Conservation (phyloP, 2,113 vertebrate species). For the Poecile atricapillus region DNA sequence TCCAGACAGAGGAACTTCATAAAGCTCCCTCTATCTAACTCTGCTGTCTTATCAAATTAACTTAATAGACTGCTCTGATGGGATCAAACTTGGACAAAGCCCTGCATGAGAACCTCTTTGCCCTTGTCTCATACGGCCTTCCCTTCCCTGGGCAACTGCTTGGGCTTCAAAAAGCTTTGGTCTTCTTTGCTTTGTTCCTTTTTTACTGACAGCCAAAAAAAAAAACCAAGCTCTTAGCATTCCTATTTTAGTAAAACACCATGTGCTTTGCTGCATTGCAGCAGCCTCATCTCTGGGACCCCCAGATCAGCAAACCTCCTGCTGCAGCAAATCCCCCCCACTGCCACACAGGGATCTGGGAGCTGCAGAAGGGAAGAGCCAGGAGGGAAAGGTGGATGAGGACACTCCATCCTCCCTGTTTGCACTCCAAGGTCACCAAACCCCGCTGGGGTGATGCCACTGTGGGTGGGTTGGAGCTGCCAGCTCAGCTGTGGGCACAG, state of each 20-base stretch:
- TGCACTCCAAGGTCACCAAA: not conserved
- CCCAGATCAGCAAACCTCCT: not conserved
- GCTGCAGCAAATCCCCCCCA: not conserved
- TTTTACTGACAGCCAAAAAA: not conserved
- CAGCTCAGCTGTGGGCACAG: not conserved
- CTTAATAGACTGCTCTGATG: not conserved
- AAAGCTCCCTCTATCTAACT: not conserved
- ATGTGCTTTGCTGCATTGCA: not conserved
- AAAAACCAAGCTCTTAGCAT: not conserved
- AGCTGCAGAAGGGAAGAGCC: not conserved
- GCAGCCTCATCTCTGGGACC: not conserved
- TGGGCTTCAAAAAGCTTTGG: not conserved
- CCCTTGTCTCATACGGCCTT: not conserved
- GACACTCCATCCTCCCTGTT: not conserved
- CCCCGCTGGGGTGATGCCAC: rapidly evolving
- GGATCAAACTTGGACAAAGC: not conserved
- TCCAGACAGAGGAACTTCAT: not conserved
- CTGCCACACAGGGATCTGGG: rapidly evolving
- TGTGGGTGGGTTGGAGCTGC: not conserved
- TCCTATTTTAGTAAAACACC: not conserved
- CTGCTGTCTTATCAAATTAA: not conserved
- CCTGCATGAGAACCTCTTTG: not conserved
- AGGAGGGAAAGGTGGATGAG: not conserved
- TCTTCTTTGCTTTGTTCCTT: not conserved
- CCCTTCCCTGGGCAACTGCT: not conserved